Evolutionary conservation across 2,888 invertebrate species (phyloP), one percentile per base, ranked within the genome.

Genomic region (Apoderus coryli): DNA sequence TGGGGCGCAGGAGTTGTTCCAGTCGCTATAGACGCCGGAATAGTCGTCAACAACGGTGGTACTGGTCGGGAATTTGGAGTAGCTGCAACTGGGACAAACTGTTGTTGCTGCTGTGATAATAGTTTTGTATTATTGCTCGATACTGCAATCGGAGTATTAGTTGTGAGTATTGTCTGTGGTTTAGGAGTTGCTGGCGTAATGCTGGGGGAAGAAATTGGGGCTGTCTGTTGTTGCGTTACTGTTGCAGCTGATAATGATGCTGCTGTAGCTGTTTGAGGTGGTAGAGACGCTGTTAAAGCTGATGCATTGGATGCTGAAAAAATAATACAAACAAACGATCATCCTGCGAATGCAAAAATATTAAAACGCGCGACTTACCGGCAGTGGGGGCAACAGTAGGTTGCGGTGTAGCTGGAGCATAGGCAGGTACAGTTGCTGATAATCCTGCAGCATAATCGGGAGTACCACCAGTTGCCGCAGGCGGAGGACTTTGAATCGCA

Each of bases 371-470:
- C 38, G 31, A 29, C 36, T 36, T 47, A 53, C 52, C 40, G 33
- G n/a, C n/a, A n/a, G 53, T 39, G 25, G 54, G 41, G 23, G 51
- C 42, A 10, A 48, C 39, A 22, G 50, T 40, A 10, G 56, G 53
- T 35, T 58, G 56, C 9, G 56, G 52, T n/a, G 57, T 57, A 16
- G 56, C 47, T 13, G 59, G 56, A 14, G 57, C 53, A 43, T 60
- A 61, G 3, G 57, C 46, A 4, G 60, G 56, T 11, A 75, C 65
- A 10, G 75, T 65, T 4, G 76, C 65, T 4, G 75, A 65, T 14
- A 84, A 60, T 7, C 82, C 82, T 31, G 77, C 79, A 6, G 85
- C 85, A 54, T 86, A 86, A 54, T 86, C 85, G 1, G 85, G 85
- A 4, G 84, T 81, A 0, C 60, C 43, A n/a, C 44, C 42, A 11